Conservation (phyloP, 2,888 invertebrate genomes). For the Agonum fuliginosum region DNA sequence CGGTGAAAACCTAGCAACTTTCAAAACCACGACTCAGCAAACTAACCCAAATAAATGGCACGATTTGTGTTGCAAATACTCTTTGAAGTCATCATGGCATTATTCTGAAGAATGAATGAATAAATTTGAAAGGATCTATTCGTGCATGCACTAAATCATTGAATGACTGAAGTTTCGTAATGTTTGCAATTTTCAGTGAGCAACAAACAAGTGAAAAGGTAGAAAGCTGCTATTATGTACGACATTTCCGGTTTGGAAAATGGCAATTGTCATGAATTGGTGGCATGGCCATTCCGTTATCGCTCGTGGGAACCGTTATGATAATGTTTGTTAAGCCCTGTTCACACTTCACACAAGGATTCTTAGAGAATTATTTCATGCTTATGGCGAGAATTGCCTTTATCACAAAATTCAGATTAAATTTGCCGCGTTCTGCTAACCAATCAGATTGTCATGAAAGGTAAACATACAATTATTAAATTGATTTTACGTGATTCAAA, state of each 20-base stretch:
- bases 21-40: constrained; percentile 39
- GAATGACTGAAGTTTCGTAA: constrained; percentile 34
- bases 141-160: not conserved
- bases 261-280: not conserved
- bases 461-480: too few species aligned
- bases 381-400: too few species aligned
- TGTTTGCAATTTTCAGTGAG: constrained; percentile 20
- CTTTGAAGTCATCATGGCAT: not conserved
- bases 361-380: too few species aligned
- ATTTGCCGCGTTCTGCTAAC: too few species aligned
- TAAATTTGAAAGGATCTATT: constrained; percentile 29
- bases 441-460: too few species aligned
- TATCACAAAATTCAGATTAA: too few species aligned
- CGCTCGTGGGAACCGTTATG: not conserved
- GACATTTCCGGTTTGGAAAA: constrained; percentile 22
- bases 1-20: constrained; percentile 49
- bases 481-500: too few species aligned
- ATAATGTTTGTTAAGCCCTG: too few species aligned
- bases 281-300: constrained; percentile 28
- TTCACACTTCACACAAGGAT: too few species aligned
- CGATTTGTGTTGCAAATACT: not conserved
- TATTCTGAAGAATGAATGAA: not conserved
- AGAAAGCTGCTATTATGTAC: constrained; percentile 33
- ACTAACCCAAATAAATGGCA: constrained; percentile 42
- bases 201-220: constrained; percentile 45